Percentiles rank a stretch among this genome's conserved stretches.
Conservation (phyloP, 2,888 invertebrate species). For the Watsonalla binaria region DNA sequence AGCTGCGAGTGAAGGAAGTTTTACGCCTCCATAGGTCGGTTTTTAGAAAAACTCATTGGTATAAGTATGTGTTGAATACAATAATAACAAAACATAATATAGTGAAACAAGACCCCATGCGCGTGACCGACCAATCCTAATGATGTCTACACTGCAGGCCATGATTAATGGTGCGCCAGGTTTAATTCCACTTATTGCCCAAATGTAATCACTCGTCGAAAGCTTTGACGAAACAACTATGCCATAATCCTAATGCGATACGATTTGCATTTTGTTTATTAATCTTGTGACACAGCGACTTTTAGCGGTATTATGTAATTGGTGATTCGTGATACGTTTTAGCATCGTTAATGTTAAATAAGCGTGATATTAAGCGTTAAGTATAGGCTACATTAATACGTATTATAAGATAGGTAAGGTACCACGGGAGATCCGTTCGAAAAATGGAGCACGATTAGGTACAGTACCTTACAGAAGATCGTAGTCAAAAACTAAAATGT, state of each 20-base stretch:
- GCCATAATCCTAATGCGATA: slow-evolving; percentile 16
- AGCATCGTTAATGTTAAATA: neutral
- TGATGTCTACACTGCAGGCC: slow-evolving; percentile 38
- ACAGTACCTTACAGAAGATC: no score
- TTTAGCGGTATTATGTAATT: slow-evolving; percentile 17
- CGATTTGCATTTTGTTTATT: slow-evolving; percentile 25
- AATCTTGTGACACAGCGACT: slow-evolving; percentile 37
- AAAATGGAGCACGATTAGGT: no score
- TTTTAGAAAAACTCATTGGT: no score
- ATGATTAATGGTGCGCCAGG: slow-evolving; percentile 47
- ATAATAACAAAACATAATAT: slow-evolving; percentile 10
- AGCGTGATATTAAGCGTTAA: no score
- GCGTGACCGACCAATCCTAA: slow-evolving; percentile 45
- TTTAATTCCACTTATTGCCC: slow-evolving; percentile 60
- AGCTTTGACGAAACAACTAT: slow-evolving; percentile 22
- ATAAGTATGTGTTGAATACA: no score
- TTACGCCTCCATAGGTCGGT: no score
- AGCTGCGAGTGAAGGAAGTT: no score
- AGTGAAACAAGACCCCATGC: slow-evolving; percentile 14
- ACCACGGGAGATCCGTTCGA: no score
- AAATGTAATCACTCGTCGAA: slow-evolving; percentile 49
- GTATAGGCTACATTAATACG: no score
- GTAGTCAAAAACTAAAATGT: no score
- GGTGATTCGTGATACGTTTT: slow-evolving; percentile 11
- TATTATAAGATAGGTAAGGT: no score